Percentiles rank a stretch among this genome's conserved stretches.
These are phyloP conservation scores for Felis catus DNA, from an alignment of 2,113 vertebrate genomes.

Conservation along the genomic window F.catus_Fca126_mat1.0 CM031415.1:177179001-177179500, in stretches of 20 bases:
- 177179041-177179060: background rate
- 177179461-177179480: background rate
- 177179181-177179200: background rate
- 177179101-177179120: background rate
- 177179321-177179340: background rate
- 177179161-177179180: background rate
- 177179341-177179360: background rate
- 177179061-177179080: background rate
- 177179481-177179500: background rate
- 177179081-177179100: background rate
- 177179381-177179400: background rate
- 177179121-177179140: background rate
- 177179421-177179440: background rate
- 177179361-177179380: background rate
- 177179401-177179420: background rate
- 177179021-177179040: background rate
- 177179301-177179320: background rate
- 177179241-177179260: background rate
- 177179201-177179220: fast-evolving
- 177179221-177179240: fast-evolving
- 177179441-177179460: background rate
- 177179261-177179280: background rate
- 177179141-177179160: background rate
- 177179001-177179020: background rate
- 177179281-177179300: background rate